A percentile compares a stretch with the other conserved stretches of the same genome.
These are phyloP conservation scores for Lindbergichthys nudifrons DNA, from an alignment of 2,797 vertebrate genomes.

Conservation along the genomic window DNA sequence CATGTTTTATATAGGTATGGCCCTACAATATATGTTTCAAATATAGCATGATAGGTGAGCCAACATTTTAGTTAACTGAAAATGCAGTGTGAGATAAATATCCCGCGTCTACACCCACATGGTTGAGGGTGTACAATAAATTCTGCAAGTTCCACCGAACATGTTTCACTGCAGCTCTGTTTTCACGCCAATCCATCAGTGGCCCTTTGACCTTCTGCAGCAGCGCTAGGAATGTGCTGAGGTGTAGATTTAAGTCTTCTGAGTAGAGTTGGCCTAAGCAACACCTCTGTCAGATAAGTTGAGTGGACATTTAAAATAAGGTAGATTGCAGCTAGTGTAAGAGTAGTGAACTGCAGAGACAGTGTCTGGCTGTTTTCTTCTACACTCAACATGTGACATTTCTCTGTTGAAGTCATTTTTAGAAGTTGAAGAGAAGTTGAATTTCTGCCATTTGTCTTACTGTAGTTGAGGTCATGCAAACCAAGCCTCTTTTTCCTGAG, in stretches of 20 bases:
- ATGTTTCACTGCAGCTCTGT: slow-evolving; percentile 15
- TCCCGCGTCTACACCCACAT: not conserved
- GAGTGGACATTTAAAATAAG: not conserved
- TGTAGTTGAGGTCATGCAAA: not conserved
- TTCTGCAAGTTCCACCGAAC: not conserved
- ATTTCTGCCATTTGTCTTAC: slow-evolving; percentile 1
- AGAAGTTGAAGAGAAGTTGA: slow-evolving; percentile 4
- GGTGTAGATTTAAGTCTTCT: slow-evolving; percentile 13
- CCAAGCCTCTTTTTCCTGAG: not conserved
- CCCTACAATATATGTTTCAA: too few relatives aligned
- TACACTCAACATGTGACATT: not conserved
- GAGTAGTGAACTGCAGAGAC: not conserved
- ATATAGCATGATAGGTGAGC: too few relatives aligned
- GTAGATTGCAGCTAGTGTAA: not conserved
- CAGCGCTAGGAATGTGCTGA: slow-evolving; percentile 13
- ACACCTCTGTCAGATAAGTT: slow-evolving; percentile 11
- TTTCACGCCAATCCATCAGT: slow-evolving; percentile 2
- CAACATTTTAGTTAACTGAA: not conserved
- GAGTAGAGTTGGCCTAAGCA: slow-evolving; percentile 1
- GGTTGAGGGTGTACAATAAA: not conserved
- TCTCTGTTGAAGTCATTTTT: slow-evolving; percentile 27
- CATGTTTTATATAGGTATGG: too few relatives aligned
- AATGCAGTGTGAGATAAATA: not conserved
- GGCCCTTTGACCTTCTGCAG: slow-evolving; percentile 35
- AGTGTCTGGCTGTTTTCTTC: slow-evolving; percentile 10